Evolutionary conservation across 2,888 invertebrate species (phyloP), one percentile per base, ranked within the genome.

Genomic region (Marasmarcha lunaedactyla): DNA sequence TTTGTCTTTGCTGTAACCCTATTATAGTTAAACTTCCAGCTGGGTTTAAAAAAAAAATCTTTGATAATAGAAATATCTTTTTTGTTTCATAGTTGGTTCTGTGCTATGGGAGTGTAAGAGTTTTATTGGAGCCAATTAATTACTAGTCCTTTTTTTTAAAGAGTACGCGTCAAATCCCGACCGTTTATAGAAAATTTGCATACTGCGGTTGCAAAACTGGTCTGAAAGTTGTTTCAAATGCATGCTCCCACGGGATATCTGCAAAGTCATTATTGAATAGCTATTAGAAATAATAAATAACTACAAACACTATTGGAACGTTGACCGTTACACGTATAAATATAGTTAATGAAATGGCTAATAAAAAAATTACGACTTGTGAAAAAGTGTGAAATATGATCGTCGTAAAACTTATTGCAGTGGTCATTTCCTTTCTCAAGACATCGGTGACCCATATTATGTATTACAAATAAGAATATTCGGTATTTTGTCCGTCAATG

Each of bases 401-500:
- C 20, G 7, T 20, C 20, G 20, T 20, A 20, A 20, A 20, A 20
- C 20, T 7, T 4, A 30, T 30, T 30, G 30, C 30, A 11, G 10
- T 11, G n/a, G 11, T 10, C 3, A 11, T 62, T 71, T 78, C 78
- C 79, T 71, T 79, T 79, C 79, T 69, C 79, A 78, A 73, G 73
- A 57, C 70, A 49, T 41, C 20, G 42, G 38, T 73, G 74, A 73
- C 74, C 77, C 67, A 76, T 69, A 78, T 77, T 72, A 62, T 71
- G 56, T 42, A 33, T 50, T 55, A 57, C 49, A 55, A 49, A 57
- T 57, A 60, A 58, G 57, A 67, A 68, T 69, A 67, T 60, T 64
- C 58, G 59, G 51, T 48, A 52, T 61, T 61, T 62, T 57, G 63
- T 65, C 57, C 63, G 59, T 67, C 71, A 71, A 62, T 71, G 76